Evolutionary conservation across 2,888 invertebrate genomes (phyloP).

Genomic region (Amiota communis): DNA sequence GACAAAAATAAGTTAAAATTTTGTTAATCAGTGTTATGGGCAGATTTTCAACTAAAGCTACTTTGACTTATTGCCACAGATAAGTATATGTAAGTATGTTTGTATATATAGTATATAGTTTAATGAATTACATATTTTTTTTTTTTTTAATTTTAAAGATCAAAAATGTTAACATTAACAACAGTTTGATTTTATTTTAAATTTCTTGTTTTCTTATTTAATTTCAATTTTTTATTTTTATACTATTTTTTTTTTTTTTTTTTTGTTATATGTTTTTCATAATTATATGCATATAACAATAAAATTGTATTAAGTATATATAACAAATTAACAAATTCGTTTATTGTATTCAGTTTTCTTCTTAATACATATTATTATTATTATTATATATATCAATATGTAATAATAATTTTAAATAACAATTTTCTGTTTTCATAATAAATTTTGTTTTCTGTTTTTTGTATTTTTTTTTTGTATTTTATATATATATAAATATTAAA

Average conservation of each 20-base stretch:
- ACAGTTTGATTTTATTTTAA: background rate
- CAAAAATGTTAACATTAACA: slow-evolving; percentile 40
- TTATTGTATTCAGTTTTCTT: slow-evolving; percentile 25
- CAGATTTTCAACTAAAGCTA: too few relatives aligned
- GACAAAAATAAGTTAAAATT: too few relatives aligned
- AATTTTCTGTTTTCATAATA: slow-evolving; percentile 51
- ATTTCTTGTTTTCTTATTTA: slow-evolving; percentile 33
- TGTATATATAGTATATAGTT: too few relatives aligned
- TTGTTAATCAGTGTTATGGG: too few relatives aligned
- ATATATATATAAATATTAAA: slow-evolving; percentile 52
- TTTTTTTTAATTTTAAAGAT: slow-evolving; percentile 30
- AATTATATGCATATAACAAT: slow-evolving; percentile 61
- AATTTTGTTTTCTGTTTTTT: slow-evolving; percentile 63
- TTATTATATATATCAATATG: slow-evolving; percentile 40
- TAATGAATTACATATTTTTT: too few relatives aligned
- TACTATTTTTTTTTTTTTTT: slow-evolving; percentile 33
- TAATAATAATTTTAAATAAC: slow-evolving; percentile 11
- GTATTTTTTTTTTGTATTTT: background rate
- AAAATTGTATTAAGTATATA: slow-evolving; percentile 57
- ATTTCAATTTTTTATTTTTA: slow-evolving; percentile 39
- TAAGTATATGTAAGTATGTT: background rate
- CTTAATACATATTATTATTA: slow-evolving; percentile 37
- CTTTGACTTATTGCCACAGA: too few relatives aligned
- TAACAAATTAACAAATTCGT: slow-evolving; percentile 45
- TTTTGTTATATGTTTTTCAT: slow-evolving; percentile 40